Evolutionary conservation across 2,888 invertebrate genomes (phyloP).

Genomic region (Empis stercorea): DNA sequence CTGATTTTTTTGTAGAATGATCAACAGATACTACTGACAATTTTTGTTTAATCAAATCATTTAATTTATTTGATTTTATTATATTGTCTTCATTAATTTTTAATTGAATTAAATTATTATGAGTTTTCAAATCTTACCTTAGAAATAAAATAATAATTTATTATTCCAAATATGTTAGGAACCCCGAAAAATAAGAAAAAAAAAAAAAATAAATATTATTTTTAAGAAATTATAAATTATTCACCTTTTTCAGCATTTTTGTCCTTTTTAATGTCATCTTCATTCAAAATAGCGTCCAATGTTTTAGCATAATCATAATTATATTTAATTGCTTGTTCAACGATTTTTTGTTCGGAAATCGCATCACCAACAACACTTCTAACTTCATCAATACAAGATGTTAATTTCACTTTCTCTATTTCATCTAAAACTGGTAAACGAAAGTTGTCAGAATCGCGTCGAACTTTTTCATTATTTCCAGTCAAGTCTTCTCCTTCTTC

Average conservation of each 20-base stretch:
- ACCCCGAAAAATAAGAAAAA: too few species aligned
- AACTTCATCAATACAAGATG: slow-evolving; percentile 74
- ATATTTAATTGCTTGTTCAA: slow-evolving; percentile 55
- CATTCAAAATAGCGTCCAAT: slow-evolving; percentile 56
- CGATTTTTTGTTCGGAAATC: slow-evolving; percentile 56
- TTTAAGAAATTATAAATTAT: slow-evolving; percentile 6
- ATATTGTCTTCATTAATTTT: too few species aligned
- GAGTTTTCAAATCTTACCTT: slow-evolving; percentile 11
- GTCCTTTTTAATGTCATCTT: slow-evolving; percentile 22
- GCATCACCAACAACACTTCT: slow-evolving; percentile 67
- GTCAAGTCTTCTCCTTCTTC: slow-evolving; percentile 47
- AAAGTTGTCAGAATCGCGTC: slow-evolving; percentile 36
- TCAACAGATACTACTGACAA: too few species aligned
- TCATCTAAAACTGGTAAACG: slow-evolving; percentile 45
- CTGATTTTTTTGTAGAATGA: too few species aligned
- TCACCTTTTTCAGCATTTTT: slow-evolving; percentile 26
- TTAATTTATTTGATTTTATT: too few species aligned
- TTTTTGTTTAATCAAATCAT: too few species aligned
- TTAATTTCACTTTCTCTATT: slow-evolving; percentile 57
- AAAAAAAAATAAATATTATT: too few species aligned
- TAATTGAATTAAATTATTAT: too few species aligned
- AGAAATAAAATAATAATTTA: background rate
- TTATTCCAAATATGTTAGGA: too few species aligned
- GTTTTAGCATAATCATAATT: slow-evolving; percentile 61
- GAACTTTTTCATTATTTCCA: slow-evolving; percentile 37